These are phyloP conservation scores for Lasioglossum oenotherae DNA, from an alignment of 2,888 invertebrate species.

Conservation along the genomic window DNA sequence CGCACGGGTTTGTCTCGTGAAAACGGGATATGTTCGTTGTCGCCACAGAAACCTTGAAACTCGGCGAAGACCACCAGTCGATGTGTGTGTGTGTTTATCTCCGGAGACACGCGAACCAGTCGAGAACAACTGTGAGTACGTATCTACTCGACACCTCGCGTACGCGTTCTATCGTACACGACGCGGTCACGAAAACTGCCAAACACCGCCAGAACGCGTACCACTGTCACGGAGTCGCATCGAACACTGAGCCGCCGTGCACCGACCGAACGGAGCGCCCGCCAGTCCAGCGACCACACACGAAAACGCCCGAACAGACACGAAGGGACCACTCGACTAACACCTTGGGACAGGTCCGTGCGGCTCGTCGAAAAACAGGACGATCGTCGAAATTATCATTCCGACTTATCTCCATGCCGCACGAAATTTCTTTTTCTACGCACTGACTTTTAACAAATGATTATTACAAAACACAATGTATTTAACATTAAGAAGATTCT, in stretches of 20 bases:
- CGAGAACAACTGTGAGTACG: conserved; percentile 31
- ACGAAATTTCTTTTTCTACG: neutral
- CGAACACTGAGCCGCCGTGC: conserved; percentile 52
- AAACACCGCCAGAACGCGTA: conserved; percentile 30
- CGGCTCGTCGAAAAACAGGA: conserved; percentile 16
- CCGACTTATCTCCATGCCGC: neutral
- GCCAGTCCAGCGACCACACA: conserved; percentile 43
- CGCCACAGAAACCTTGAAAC: conserved; percentile 26
- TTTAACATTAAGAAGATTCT: too few species aligned
- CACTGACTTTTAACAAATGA: neutral
- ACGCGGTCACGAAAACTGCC: conserved; percentile 31
- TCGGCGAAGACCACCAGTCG: conserved; percentile 41
- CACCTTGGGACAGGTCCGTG: conserved; percentile 39
- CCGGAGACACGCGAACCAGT: conserved; percentile 30
- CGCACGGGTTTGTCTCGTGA: neutral
- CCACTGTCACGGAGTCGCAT: conserved; percentile 56
- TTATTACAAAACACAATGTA: too few species aligned
- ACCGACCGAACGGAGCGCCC: conserved; percentile 54
- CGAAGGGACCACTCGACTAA: conserved; percentile 48
- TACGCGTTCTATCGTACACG: conserved; percentile 36
- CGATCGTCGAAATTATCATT: conserved; percentile 12
- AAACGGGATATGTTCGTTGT: neutral
- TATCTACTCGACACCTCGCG: conserved; percentile 44
- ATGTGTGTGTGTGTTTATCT: conserved; percentile 6
- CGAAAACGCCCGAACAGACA: conserved; percentile 44